phyloP scores from a whole-genome alignment of 2,888 invertebrate species.

The Meta bourneti region DNA sequence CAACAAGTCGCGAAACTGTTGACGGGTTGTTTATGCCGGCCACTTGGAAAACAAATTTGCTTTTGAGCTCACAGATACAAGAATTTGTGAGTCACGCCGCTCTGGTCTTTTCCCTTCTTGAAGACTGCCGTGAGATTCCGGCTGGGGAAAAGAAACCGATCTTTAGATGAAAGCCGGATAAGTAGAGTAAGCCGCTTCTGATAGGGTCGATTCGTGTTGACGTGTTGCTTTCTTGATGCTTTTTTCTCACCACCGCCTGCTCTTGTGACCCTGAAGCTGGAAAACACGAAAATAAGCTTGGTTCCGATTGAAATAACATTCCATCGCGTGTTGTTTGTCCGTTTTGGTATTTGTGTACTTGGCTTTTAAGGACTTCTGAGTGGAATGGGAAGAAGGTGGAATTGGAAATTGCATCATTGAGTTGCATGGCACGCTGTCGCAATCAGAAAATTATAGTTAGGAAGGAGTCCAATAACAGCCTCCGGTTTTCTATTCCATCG shows the following conservation, averaged over 20 bases:
- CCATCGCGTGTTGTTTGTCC: not conserved
- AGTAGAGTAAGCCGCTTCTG: not conserved
- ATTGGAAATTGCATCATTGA: not conserved
- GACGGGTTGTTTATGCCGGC: slow-evolving; percentile 7
- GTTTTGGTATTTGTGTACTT: not conserved
- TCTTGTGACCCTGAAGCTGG: not conserved
- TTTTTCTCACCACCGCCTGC: not conserved
- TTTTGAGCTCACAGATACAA: not conserved
- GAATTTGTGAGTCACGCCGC: not conserved
- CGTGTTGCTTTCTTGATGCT: not conserved
- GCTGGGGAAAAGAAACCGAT: not conserved
- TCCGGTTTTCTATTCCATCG: too few relatives aligned
- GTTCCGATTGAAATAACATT: not conserved
- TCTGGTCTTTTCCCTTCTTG: not conserved
- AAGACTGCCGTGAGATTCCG: not conserved
- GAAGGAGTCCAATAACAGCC: too few relatives aligned
- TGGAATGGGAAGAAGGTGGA: not conserved
- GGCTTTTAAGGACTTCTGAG: not conserved
- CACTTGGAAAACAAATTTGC: slow-evolving; percentile 1
- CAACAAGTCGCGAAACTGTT: slow-evolving; percentile 18
- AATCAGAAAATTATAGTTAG: too few relatives aligned
- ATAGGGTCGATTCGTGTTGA: not conserved
- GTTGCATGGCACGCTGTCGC: not conserved
- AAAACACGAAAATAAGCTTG: not conserved
- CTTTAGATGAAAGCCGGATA: not conserved